Evolutionary conservation across 2,888 invertebrate genomes (phyloP).

Genomic region (Automeris io): DNA sequence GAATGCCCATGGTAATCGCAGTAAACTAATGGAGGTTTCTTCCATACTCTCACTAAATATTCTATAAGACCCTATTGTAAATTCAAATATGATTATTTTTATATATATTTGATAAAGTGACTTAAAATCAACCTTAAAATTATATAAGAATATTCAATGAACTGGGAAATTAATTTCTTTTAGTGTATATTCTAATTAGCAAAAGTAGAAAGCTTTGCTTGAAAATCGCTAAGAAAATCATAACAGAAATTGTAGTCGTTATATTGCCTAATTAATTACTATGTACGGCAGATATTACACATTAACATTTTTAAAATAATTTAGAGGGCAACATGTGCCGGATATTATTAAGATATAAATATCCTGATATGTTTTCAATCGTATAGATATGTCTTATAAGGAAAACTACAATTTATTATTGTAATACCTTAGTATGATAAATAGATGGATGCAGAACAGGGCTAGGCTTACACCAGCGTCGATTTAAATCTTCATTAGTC

Average conservation of each 20-base stretch:
- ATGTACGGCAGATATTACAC: too few species aligned
- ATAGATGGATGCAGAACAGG: conserved; percentile 87
- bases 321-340: too few species aligned
- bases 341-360: too few species aligned
- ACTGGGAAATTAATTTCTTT: too few species aligned
- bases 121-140: too few species aligned
- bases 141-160: too few species aligned
- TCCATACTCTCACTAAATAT: conserved; percentile 77
- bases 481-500: conserved; percentile 90
- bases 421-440: conserved; percentile 84
- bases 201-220: too few species aligned
- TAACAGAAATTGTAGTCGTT: too few species aligned
- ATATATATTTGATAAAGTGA: conserved; percentile 13
- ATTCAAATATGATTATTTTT: conserved; percentile 8
- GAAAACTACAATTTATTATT: neutral
- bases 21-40: conserved; percentile 79
- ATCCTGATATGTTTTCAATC: neutral
- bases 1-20: conserved; percentile 91
- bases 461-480: conserved; percentile 88
- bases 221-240: too few species aligned
- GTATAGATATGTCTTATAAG: neutral
- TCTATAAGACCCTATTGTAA: conserved; percentile 77
- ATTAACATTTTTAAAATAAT: too few species aligned
- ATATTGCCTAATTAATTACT: too few species aligned
- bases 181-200: too few species aligned